Base-by-base conservation (phyloP, 2,888 invertebrate genomes). In the Brachypalpus laphriformis region DNA sequence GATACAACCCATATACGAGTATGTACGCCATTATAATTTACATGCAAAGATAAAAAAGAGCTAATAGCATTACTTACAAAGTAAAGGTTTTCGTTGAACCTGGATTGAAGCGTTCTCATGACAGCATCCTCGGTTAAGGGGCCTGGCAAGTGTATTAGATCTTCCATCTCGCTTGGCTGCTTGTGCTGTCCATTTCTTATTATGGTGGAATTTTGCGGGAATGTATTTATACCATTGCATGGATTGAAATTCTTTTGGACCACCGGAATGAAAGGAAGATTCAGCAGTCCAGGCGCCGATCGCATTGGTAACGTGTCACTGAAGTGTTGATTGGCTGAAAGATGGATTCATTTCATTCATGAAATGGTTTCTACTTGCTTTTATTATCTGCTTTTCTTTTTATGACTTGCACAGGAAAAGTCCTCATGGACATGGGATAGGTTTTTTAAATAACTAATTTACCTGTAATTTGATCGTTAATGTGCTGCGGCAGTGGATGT, bases 111-210 rank as follows among this genome's bases (percentile, higher is more conserved):
- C 89, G 97, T 97, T 91, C 97, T 95, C 92, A 98, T 96, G 59
- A 98, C 96, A 77, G 98, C 97, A 92, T 98, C 98, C 92, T 98
- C 98, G 37, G 98, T 98, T 89, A 98, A 94, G 66, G 98, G 98
- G 37, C 97, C 98, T 56, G 96, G 95, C 89, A 98, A 93, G 93
- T 98, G 98, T 91, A 98, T 98, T 89, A 98, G 94, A 93, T 98
- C 98, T 90, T 97, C 96, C 90, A 97, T 94, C 92, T 96, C 91
- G 74, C 88, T 88, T 25, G 90, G 89, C 54, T 89, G 88, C 49
- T 90, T 91, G 42, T 88, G 81, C 5, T 81, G 81, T 54, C 75
- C 85, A 76, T 85, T 71, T 61, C 71, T 40, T 22, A 42, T 20
- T 14, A 45, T 31, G 34, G 22, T 42, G 31, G 75, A 70, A 66